Base-by-base conservation (phyloP, 2,888 invertebrate species). In the Psylliodes chrysocephalus region DNA sequence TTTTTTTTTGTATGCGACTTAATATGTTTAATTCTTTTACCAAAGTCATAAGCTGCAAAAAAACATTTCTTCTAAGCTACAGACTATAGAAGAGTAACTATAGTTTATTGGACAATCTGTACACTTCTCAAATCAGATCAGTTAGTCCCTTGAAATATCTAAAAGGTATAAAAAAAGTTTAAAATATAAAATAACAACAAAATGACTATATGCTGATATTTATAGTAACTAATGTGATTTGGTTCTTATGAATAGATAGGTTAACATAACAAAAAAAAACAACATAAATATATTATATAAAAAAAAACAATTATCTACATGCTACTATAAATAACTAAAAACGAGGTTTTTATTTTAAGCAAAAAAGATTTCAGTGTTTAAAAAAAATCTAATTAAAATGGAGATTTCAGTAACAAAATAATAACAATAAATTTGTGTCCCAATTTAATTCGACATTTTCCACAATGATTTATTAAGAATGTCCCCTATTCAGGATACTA, bases 221-320 rank as follows among this genome's bases (percentile, higher is more conserved):
- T 60, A 63, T 60, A 54, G 40, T 56, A 66, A 60, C 61, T 67
- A 67, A 62, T 54, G 67, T 61, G 63, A 71, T 73, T 70, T 71
- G 70, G 73, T 70, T 63, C 68, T 67, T 68, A 73, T 73, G 70
- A 72, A 70, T 73, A 72, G 69, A 71, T 49, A 62, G 60, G 67
- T 65, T 70, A 72, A 73, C 68, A 70, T 71, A 73, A 72, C 70
- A 72, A 73, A 70, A 73, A 71, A 67, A 68, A 72, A 73, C 69
- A 70, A 74, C 60, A 67, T 44, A 66, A 67, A 65, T 63, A 59
- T 66, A 71, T 63, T 63, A 59, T 66, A 71, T 63, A 73, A 71
- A 72, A 73, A 68, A 59, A 72, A 73, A 44, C 17, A 18, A 54
- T 15, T 19, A 22, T 38, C 15, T 38, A 49, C n/a, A n/a, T 12